Conservation (phyloP, 2,888 invertebrate genomes). For the Lepas anatifera region DNA sequence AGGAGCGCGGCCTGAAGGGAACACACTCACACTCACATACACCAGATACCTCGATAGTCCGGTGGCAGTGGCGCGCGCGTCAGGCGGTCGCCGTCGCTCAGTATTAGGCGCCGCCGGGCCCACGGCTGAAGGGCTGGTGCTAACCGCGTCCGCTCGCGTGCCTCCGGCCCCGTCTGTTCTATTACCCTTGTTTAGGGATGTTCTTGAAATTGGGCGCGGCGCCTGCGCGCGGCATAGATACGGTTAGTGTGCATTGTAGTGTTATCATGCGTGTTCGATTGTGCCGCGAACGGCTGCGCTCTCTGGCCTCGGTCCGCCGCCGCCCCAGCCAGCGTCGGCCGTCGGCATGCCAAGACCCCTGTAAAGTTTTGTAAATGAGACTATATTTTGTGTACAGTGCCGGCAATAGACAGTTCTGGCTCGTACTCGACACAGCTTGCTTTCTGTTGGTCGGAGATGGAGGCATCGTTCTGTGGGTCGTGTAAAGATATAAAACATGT, state of each 20-base stretch:
- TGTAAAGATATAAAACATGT: too few species aligned
- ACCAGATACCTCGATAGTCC: neutral
- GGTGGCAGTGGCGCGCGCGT: neutral
- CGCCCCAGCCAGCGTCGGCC: neutral
- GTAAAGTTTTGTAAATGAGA: constrained; percentile 4
- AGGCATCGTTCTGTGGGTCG: too few species aligned
- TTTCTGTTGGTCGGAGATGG: too few species aligned
- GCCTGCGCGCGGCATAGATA: neutral
- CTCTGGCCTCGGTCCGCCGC: neutral
- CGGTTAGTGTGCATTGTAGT: neutral
- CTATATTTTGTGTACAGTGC: constrained; percentile 9
- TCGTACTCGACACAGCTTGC: neutral
- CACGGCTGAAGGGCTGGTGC: too few species aligned
- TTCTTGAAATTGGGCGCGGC: too few species aligned
- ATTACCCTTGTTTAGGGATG: too few species aligned
- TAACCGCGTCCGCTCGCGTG: too few species aligned
- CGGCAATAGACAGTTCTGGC: neutral
- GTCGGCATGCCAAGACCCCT: neutral
- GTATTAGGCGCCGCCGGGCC: too few species aligned
- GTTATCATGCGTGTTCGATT: neutral
- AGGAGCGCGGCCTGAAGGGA: neutral
- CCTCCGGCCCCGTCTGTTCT: too few species aligned
- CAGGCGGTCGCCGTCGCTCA: neutral
- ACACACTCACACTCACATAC: neutral
- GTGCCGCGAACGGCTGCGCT: neutral